Conservation (phyloP, 1,140 invertebrate genomes). For the Plectus sambesii region DNA sequence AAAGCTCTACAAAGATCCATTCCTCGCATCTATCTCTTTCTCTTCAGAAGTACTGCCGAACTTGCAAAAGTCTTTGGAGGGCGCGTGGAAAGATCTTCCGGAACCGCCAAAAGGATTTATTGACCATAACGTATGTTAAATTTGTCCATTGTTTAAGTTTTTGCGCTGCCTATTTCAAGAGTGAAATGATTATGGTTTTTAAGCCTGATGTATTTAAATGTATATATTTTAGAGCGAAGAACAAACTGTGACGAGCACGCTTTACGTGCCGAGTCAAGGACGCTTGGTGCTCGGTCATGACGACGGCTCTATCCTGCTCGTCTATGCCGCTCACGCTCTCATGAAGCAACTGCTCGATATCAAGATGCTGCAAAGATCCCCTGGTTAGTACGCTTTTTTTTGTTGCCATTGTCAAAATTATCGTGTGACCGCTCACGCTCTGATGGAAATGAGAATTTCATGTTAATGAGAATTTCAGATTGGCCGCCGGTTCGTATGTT, state of each 20-base stretch:
- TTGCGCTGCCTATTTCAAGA: no score
- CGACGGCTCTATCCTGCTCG: conserved; percentile 91
- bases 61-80: neutral
- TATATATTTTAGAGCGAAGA: no score
- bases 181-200: no score
- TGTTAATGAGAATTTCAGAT: conserved; percentile 55
- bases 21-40: conserved; percentile 26
- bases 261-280: conserved; percentile 82
- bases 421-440: neutral
- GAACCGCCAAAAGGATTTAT: neutral
- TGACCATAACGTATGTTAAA: neutral
- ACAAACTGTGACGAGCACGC: conserved; percentile 74
- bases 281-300: conserved; percentile 82
- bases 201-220: no score
- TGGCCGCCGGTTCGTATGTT: conserved; percentile 79
- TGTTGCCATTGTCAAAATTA: conserved; percentile 5
- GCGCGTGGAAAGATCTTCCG: conserved; percentile 3
- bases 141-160: neutral
- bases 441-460: conserved; percentile 16
- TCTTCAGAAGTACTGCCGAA: conserved; percentile 47
- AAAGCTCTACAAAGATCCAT: neutral
- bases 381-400: conserved; percentile 14
- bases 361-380: conserved; percentile 61
- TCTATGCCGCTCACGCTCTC: conserved; percentile 85
- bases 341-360: conserved; percentile 79